These are phyloP conservation scores for Hemibagrus wyckioides DNA, from an alignment of 2,113 vertebrate genomes.

Conservation along the genomic window DNA sequence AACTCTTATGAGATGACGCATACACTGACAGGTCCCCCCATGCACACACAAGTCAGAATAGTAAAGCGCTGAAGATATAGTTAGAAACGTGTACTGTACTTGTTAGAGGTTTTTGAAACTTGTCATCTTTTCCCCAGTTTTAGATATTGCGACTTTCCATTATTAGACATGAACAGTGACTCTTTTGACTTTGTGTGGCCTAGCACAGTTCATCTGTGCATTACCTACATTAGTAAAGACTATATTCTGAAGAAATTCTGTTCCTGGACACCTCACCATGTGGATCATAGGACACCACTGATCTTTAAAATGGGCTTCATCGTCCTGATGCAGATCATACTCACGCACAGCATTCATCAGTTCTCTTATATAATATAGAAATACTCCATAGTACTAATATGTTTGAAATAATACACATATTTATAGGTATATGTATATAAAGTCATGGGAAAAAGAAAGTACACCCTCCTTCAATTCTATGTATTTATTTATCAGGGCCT, in stretches of 20 bases:
- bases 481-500: neutral
- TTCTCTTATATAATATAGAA: neutral
- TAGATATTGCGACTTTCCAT: neutral
- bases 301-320: conserved; percentile 11
- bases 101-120: neutral
- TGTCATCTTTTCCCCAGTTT: neutral
- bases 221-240: neutral
- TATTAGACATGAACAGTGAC: neutral
- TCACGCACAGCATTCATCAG: conserved; percentile 27
- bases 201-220: neutral
- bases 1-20: conserved; percentile 26
- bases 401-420: neutral
- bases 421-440: neutral
- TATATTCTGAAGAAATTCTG: neutral
- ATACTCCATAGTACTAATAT: neutral
- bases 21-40: neutral
- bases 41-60: neutral
- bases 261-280: conserved; percentile 1
- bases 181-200: neutral
- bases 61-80: neutral
- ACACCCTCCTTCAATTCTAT: neutral
- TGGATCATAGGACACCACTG: no score
- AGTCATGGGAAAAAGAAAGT: neutral
- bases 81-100: neutral
- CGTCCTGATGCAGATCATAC: neutral